phyloP scores from a whole-genome alignment of 1,140 invertebrate genomes.

The Drosophila orena region DNA sequence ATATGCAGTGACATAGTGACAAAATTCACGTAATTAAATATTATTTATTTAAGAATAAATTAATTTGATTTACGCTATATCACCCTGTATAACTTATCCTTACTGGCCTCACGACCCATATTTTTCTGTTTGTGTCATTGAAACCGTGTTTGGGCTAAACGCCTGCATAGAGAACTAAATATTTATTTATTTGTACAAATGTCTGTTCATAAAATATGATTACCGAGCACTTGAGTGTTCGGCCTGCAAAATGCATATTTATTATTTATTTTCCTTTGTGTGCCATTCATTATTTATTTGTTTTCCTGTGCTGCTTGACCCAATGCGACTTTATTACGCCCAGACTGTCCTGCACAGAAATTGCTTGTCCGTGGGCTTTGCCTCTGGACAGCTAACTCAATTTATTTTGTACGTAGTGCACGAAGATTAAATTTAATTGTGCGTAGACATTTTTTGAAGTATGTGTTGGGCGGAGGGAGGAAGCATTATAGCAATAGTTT shows the following conservation, averaged over 20 bases:
- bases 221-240: constrained; percentile 49
- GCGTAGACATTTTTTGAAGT: constrained; percentile 20
- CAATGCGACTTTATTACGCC: constrained; percentile 33
- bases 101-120: background rate
- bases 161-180: constrained; percentile 63
- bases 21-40: background rate
- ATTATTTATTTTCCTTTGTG: constrained; percentile 73
- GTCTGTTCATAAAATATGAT: constrained; percentile 62
- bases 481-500: background rate
- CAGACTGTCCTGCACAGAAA: constrained; percentile 13
- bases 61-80: background rate
- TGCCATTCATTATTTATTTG: constrained; percentile 58
- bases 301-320: constrained; percentile 33
- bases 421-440: constrained; percentile 42
- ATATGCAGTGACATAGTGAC: background rate
- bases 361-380: background rate
- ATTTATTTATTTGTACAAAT: constrained; percentile 75
- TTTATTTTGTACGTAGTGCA: constrained; percentile 36
- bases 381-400: constrained; percentile 15
- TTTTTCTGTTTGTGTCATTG: constrained; percentile 55
- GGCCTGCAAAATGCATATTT: constrained; percentile 57
- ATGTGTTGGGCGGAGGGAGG: background rate
- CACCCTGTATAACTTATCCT: constrained; percentile 33
- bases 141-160: constrained; percentile 55
- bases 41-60: background rate